A percentile compares a stretch with the other conserved stretches of the same genome.
These are phyloP conservation scores for Trissolcus basalis DNA, from an alignment of 1,140 invertebrate genomes.

Conservation along the genomic window DNA sequence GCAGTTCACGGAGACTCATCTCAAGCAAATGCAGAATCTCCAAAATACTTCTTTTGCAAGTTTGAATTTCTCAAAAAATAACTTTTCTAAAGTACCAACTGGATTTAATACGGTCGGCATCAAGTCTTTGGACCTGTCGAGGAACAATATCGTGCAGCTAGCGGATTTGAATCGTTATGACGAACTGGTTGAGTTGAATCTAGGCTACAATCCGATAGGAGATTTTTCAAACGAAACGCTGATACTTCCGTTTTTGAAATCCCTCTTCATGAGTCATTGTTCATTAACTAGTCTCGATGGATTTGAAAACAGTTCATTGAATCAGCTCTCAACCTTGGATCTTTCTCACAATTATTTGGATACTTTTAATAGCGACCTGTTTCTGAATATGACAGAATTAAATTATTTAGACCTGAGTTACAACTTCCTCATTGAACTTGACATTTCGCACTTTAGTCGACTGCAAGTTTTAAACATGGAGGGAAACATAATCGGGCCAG, in stretches of 20 bases:
- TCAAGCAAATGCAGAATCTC: slow-evolving; percentile 12
- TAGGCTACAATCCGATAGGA: slow-evolving; percentile 28
- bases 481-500: slow-evolving; percentile 53
- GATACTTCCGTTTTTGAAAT: slow-evolving; percentile 23
- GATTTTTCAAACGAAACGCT: slow-evolving; percentile 17
- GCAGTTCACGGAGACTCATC: slow-evolving; percentile 7
- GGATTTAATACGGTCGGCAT: slow-evolving; percentile 14
- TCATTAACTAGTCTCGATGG: slow-evolving; percentile 48
- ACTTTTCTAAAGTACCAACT: slow-evolving; percentile 10
- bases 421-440: slow-evolving; percentile 30
- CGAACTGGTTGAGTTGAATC: slow-evolving; percentile 23
- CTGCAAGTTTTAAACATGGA: slow-evolving; percentile 58
- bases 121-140: slow-evolving; percentile 26
- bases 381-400: slow-evolving; percentile 49
- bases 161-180: slow-evolving; percentile 17
- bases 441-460: slow-evolving; percentile 13
- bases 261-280: slow-evolving; percentile 67
- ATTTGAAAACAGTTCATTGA: slow-evolving; percentile 20
- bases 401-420: slow-evolving; percentile 53
- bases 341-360: slow-evolving; percentile 63
- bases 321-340: slow-evolving; percentile 55
- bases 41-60: slow-evolving; percentile 6
- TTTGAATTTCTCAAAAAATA: slow-evolving; percentile 32
- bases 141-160: slow-evolving; percentile 17
- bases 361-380: slow-evolving; percentile 32